Evolutionary conservation across 1,140 invertebrate species (phyloP).

Genomic region (Phocides pigmalion): DNA sequence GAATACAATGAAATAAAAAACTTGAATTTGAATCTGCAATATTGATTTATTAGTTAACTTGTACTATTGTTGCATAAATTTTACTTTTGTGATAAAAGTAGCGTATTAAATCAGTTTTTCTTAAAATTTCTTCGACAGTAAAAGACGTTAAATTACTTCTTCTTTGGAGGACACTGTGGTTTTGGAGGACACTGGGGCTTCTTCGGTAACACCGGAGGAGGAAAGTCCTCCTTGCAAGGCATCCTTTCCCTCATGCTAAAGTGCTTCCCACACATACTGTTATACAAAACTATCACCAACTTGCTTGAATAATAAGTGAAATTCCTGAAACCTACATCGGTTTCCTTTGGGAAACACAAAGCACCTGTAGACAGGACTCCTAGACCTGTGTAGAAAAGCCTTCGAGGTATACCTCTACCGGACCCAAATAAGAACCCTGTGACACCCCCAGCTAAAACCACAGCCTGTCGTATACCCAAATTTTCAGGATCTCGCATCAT

Average conservation of each 20-base stretch:
- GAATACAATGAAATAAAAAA: too few species aligned
- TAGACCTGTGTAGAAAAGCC: constrained; percentile 48
- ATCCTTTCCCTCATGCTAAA: constrained; percentile 48
- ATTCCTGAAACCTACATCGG: constrained; percentile 55
- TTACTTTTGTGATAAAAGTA: too few species aligned
- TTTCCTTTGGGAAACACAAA: constrained; percentile 64
- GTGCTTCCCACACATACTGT: constrained; percentile 45
- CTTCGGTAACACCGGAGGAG: constrained; percentile 30
- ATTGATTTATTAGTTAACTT: too few species aligned
- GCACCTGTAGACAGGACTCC: constrained; percentile 54
- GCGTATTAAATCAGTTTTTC: too few species aligned
- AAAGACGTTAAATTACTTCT: constrained; percentile 24
- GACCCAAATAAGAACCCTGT: constrained; percentile 49
- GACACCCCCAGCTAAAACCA: constrained; percentile 39
- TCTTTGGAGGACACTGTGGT: constrained; percentile 25
- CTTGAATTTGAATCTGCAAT: too few species aligned
- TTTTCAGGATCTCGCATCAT: constrained; percentile 55
- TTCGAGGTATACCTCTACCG: constrained; percentile 46
- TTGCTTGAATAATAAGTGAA: constrained; percentile 46
- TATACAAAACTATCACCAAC: constrained; percentile 47
- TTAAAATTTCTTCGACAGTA: too few species aligned
- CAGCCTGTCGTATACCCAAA: constrained; percentile 39
- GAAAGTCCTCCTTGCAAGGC: constrained; percentile 59
- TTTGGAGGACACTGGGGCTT: constrained; percentile 41
- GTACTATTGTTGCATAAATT: too few species aligned